Conservation (phyloP, 2,113 vertebrate species). For the Stigmatopora argus region DNA sequence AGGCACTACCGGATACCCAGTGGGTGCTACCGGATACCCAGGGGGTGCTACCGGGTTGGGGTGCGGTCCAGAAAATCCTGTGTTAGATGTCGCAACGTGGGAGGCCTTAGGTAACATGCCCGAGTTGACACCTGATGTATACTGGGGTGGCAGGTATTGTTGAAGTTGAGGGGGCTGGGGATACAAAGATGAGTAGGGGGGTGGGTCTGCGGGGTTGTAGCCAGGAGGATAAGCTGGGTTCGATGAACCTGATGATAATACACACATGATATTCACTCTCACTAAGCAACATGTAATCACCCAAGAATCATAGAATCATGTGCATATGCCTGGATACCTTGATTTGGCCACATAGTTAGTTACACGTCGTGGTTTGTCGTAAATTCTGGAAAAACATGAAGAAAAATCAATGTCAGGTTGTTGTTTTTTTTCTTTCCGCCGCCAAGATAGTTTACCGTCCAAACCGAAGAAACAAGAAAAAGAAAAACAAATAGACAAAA, state of each 20-base stretch:
- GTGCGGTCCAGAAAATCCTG: constrained; percentile 30
- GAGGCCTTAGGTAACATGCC: constrained; percentile 40
- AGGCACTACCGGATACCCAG: constrained; percentile 37
- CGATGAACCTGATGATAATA: constrained; percentile 42
- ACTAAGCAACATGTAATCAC: neutral
- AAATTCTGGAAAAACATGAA: constrained; percentile 20
- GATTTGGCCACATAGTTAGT: constrained; percentile 67
- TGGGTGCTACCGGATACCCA: constrained; percentile 49
- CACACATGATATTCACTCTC: neutral
- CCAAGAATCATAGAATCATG: neutral
- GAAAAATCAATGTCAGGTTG: neutral
- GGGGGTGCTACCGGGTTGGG: constrained; percentile 43
- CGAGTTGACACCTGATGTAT: constrained; percentile 51
- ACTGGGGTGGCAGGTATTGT: constrained; percentile 48
- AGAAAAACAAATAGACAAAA: no score
- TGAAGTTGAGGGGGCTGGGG: constrained; percentile 50
- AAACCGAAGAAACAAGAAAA: neutral
- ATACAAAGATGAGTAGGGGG: constrained; percentile 32
- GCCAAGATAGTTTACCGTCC: no score
- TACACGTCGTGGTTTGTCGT: neutral
- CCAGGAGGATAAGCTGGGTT: constrained; percentile 60
- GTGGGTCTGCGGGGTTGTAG: constrained; percentile 57
- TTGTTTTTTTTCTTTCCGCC: no score
- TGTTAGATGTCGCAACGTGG: constrained; percentile 44
- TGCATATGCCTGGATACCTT: constrained; percentile 53